A percentile compares a stretch with the other conserved stretches of the same genome.
These are phyloP conservation scores for Selene dorsalis DNA, from an alignment of 2,797 vertebrate genomes.

Conservation along the genomic window DNA sequence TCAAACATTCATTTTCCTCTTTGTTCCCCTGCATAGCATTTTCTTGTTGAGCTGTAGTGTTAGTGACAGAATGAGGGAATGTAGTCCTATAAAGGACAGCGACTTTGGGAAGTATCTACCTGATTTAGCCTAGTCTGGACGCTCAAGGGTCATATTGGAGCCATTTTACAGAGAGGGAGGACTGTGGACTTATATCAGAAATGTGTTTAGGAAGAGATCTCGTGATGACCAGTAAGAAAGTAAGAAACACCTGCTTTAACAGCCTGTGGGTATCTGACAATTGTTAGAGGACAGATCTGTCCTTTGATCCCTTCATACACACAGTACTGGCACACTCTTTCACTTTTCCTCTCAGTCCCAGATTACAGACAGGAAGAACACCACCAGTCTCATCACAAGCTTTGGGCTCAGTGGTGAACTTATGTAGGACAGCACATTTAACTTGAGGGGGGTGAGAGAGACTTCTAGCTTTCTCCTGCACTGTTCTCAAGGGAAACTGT, in stretches of 20 bases:
- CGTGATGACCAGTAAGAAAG: background rate
- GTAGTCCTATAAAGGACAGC: background rate
- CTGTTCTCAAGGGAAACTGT: conserved; percentile 78
- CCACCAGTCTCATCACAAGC: conserved; percentile 36
- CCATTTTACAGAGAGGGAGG: background rate
- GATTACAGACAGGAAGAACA: conserved; percentile 4
- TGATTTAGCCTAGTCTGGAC: background rate
- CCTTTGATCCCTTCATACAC: background rate
- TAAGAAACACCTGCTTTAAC: background rate
- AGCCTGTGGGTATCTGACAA: background rate
- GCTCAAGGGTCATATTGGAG: background rate
- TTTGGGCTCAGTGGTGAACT: conserved; percentile 61
- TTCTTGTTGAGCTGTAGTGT: background rate
- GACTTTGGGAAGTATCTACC: background rate
- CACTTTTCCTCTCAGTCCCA: conserved; percentile 5
- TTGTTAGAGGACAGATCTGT: background rate
- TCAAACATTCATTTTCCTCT: background rate
- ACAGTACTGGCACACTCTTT: background rate
- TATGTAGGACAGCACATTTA: conserved; percentile 82
- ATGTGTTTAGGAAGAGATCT: background rate
- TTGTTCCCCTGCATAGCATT: background rate
- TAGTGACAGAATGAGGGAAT: background rate
- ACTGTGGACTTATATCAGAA: too few relatives aligned
- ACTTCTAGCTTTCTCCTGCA: conserved; percentile 71
- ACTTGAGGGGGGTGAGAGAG: conserved; percentile 65